Evolutionary conservation across 2,888 invertebrate species (phyloP).

Genomic region (Nemotelus pantherinus): DNA sequence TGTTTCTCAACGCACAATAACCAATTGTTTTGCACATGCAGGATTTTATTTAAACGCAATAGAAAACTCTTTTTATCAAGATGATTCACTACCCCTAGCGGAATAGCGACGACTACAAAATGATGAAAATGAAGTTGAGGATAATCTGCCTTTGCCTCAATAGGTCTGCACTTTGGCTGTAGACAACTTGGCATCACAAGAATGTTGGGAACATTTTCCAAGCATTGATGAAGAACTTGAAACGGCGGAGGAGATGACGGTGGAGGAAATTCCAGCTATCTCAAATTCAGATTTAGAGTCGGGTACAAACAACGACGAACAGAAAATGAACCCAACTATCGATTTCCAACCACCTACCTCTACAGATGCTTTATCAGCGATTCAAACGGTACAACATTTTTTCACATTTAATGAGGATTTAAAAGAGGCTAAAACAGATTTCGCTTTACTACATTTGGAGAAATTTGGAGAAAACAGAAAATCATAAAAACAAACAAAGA

Average conservation of each 20-base stretch:
- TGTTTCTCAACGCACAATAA: conserved; percentile 9
- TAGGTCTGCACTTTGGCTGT: conserved; percentile 18
- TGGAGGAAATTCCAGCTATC: background rate
- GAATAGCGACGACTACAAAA: conserved; percentile 15
- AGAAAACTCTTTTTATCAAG: conserved; percentile 14
- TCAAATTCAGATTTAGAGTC: conserved; percentile 2
- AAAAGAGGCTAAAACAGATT: conserved; percentile 19
- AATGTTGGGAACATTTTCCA: conserved; percentile 15
- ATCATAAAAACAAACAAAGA: conserved; percentile 8
- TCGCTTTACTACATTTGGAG: background rate
- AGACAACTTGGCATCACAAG: conserved; percentile 11
- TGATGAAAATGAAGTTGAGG: background rate
- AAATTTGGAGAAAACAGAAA: background rate
- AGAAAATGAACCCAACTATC: conserved; percentile 3
- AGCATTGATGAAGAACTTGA: background rate
- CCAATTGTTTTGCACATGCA: conserved; percentile 2
- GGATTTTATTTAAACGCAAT: conserved; percentile 20
- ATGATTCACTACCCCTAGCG: conserved; percentile 17
- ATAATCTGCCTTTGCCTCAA: conserved; percentile 9
- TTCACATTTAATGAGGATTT: conserved; percentile 20
- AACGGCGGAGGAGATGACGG: no score
- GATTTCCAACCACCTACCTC: conserved; percentile 7
- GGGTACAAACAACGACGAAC: background rate
- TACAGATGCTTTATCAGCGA: conserved; percentile 14
- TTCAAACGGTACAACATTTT: conserved; percentile 22